Evolutionary conservation across 1,140 invertebrate genomes (phyloP).

Genomic region (Thaumatotibia leucotreta): DNA sequence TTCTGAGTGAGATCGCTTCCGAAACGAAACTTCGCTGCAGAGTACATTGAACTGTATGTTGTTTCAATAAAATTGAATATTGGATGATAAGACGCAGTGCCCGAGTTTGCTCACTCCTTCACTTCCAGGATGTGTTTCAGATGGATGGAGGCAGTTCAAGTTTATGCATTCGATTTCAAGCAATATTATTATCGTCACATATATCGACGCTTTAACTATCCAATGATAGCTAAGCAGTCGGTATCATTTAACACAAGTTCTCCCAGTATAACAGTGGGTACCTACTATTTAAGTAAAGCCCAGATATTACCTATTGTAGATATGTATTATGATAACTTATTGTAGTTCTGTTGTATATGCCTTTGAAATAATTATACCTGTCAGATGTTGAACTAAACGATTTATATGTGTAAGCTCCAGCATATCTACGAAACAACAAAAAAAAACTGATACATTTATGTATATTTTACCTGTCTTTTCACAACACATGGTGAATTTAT

Average conservation of each 20-base stretch:
- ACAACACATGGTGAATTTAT: slow-evolving; percentile 8
- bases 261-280: no score
- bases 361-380: no score
- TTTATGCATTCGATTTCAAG: slow-evolving; percentile 2
- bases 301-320: no score
- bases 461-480: not conserved
- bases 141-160: not conserved
- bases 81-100: not conserved
- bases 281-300: no score
- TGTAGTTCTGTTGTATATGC: no score
- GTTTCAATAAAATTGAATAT: not conserved
- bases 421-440: no score
- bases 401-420: no score
- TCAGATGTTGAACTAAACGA: no score
- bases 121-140: slow-evolving; percentile 3
- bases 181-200: not conserved
- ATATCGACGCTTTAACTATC: not conserved
- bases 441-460: no score
- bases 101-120: not conserved
- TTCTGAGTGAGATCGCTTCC: slow-evolving; percentile 15
- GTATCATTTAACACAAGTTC: no score
- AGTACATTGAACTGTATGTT: not conserved
- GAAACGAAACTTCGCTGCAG: not conserved
- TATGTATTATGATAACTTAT: no score
- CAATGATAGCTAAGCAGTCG: not conserved